Base-by-base conservation (phyloP, 2,797 vertebrate species). In the Chrosomus eos region DNA sequence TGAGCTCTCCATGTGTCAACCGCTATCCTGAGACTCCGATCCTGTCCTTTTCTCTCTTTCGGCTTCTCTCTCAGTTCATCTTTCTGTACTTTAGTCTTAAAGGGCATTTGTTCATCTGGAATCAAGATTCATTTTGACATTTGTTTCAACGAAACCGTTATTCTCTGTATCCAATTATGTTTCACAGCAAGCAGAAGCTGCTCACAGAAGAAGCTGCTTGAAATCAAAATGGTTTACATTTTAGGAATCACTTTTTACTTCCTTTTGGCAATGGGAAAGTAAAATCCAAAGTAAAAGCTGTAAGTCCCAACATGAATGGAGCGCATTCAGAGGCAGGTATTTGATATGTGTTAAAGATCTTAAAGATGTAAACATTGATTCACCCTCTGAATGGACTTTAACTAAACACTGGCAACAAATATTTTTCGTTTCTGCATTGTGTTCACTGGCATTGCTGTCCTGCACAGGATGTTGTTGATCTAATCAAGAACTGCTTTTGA, bases 331-430 rank as follows among this genome's bases (percentile, higher is more conserved):
- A 74, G 45, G 67, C n/a, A 53, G 72, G 68, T 77, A 73, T 85
- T 71, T 85, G 80, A 71, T 85, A 83, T 70, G 60, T 26, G 13
- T 83, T 67, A 45, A 72, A 40, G 38, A 72, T 88, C 82, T 33
- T 71, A 82, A 84, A 84, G 53, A 85, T 83, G 81, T 89, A 86
- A 87, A 82, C 81, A 86, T n/a, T n/a, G n/a, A n/a, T 76, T 77
- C 75, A 43, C 36, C 21, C 9, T 83, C 58, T 66, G 77, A 88
- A 87, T 76, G 23, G 70, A 58, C 26, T 51, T 71, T 40, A 76
- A 83, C 75, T 76, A 74, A 78, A 80, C 26, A 33, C 51, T 19
- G 62, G 40, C 14, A 48, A 45, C 10, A n/a, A n/a, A n/a, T n/a
- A 43, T 9, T 33, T 55, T 66, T 55, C 2, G 9, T 13, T 62